phyloP scores from a whole-genome alignment of 1,140 invertebrate genomes.

The Drosophila nigromelanica region DNA sequence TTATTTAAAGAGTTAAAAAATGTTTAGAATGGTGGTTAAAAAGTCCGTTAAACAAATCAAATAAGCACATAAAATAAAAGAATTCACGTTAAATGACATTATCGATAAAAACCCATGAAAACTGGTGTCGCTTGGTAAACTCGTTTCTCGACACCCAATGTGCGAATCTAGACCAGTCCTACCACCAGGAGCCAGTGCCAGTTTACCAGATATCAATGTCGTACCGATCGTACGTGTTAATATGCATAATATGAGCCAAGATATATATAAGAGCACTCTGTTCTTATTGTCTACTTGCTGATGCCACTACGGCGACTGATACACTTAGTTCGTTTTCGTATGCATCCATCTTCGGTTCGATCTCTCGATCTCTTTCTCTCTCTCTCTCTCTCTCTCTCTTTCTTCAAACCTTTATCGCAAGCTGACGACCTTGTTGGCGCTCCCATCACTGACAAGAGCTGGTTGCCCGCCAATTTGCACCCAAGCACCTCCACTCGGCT shows the following conservation, averaged over 20 bases:
- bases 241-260: constrained; percentile 14
- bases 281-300: constrained; percentile 27
- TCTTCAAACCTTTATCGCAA: neutral
- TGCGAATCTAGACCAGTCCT: constrained; percentile 46
- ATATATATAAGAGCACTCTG: constrained; percentile 2
- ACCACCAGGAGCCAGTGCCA: constrained; percentile 1
- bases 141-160: constrained; percentile 47
- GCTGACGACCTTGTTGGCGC: constrained; percentile 17
- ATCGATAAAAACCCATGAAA: constrained; percentile 40
- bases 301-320: no score
- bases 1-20: neutral
- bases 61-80: neutral
- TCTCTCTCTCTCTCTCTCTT: neutral
- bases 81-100: constrained; percentile 13
- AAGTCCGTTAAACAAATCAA: constrained; percentile 4
- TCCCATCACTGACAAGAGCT: constrained; percentile 14
- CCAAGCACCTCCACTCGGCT: neutral
- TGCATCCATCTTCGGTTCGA: neutral
- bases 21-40: no score
- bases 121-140: constrained; percentile 58
- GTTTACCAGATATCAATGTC: constrained; percentile 1
- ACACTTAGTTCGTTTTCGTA: no score
- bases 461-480: constrained; percentile 1
- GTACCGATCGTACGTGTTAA: constrained; percentile 36
- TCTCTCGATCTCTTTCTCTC: no score